Evolutionary conservation across 1,140 invertebrate species (phyloP).

Genomic region (Drosophila kepulauana): DNA sequence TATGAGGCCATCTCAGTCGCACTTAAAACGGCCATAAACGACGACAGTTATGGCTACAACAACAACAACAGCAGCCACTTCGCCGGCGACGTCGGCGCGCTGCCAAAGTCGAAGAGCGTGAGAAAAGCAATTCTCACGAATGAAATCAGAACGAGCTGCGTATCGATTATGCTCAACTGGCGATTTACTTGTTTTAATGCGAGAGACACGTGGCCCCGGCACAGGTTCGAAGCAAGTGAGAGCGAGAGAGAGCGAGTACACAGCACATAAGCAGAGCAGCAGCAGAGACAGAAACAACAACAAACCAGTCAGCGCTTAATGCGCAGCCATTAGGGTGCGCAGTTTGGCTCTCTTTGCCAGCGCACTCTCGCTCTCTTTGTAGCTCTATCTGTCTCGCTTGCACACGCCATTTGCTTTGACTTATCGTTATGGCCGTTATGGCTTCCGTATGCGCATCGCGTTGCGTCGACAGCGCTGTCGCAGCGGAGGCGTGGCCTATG

Average conservation of each 20-base stretch:
- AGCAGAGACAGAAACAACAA: constrained; percentile 31
- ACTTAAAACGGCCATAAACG: constrained; percentile 84
- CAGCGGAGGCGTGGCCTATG: constrained; percentile 68
- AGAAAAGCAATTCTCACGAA: constrained; percentile 81
- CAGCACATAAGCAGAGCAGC: constrained; percentile 12
- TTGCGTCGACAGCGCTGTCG: constrained; percentile 35
- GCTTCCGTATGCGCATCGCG: constrained; percentile 78
- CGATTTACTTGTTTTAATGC: constrained; percentile 78
- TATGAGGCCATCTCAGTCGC: constrained; percentile 85
- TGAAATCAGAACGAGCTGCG: constrained; percentile 69
- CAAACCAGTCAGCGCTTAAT: constrained; percentile 38
- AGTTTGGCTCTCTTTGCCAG: constrained; percentile 44
- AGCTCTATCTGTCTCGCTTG: constrained; percentile 47
- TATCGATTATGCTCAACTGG: constrained; percentile 81
- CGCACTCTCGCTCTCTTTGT: constrained; percentile 13
- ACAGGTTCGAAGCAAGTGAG: constrained; percentile 34
- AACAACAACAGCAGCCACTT: constrained; percentile 32
- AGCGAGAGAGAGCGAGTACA: constrained; percentile 18
- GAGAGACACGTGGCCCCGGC: constrained; percentile 74
- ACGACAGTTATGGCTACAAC: constrained; percentile 79
- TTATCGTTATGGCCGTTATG: constrained; percentile 83
- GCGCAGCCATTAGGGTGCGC: constrained; percentile 77
- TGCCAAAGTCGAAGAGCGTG: constrained; percentile 70
- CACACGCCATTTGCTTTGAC: constrained; percentile 70
- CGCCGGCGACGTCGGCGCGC: constrained; percentile 49